A percentile compares a stretch with the other conserved stretches of the same genome.
Conservation (phyloP, 2,888 invertebrate genomes). For the Lamellibrachia columna region DNA sequence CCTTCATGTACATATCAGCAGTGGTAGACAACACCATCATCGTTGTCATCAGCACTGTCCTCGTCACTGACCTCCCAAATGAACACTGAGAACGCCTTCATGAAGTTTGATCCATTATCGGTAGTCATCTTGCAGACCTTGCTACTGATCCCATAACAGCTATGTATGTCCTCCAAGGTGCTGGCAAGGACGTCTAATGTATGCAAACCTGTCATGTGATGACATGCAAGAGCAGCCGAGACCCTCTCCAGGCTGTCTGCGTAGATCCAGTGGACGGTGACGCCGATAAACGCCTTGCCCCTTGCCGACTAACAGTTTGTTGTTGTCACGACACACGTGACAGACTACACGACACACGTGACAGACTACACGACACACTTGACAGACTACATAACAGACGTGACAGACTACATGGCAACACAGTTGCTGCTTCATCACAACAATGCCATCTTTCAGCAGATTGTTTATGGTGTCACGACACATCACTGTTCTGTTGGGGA, state of each 20-base stretch:
- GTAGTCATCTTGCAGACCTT: not conserved
- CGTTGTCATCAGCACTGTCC: not conserved
- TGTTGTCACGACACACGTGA: not conserved
- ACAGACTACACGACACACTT: too few relatives aligned
- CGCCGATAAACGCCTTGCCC: not conserved
- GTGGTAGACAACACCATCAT: not conserved
- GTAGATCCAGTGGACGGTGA: not conserved
- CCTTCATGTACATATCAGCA: too few relatives aligned
- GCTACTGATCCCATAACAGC: not conserved
- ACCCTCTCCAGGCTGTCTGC: not conserved
- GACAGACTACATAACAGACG: too few relatives aligned
- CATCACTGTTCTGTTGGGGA: not conserved
- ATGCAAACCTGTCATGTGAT: not conserved
- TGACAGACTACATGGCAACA: too few relatives aligned
- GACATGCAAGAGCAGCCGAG: not conserved
- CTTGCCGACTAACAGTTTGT: not conserved
- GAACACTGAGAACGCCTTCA: too few relatives aligned
- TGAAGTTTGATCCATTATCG: too few relatives aligned
- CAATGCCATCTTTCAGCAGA: too few relatives aligned
- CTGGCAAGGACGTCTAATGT: not conserved
- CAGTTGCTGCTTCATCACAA: too few relatives aligned
- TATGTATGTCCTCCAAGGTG: not conserved
- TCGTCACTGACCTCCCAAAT: not conserved
- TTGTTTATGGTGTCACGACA: not conserved
- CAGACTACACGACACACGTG: too few relatives aligned